Evolutionary conservation across 2,113 vertebrate species (phyloP).

Genomic region (zebrafish (Danio rerio)): DNA sequence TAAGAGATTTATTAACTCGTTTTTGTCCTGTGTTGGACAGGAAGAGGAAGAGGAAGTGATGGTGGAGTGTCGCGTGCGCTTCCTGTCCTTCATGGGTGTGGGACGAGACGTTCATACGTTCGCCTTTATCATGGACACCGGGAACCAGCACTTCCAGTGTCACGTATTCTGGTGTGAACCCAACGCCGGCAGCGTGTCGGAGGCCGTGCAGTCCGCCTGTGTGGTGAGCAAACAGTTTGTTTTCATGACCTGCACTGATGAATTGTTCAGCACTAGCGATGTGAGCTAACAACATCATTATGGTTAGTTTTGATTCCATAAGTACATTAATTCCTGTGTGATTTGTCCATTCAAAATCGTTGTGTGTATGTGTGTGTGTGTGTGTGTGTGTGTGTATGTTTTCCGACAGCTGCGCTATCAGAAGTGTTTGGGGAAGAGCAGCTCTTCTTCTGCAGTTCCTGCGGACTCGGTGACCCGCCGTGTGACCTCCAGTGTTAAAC

Average conservation of each 20-base stretch:
- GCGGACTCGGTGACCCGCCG: slow-evolving; percentile 91
- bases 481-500: slow-evolving; percentile 94
- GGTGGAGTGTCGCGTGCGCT: slow-evolving; percentile 95
- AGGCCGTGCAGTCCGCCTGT: slow-evolving; percentile 96
- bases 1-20: neutral
- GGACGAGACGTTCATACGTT: slow-evolving; percentile 93
- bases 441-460: slow-evolving; percentile 83
- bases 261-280: too few species aligned
- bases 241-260: too few species aligned
- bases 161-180: slow-evolving; percentile 98
- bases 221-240: too few species aligned
- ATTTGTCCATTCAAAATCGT: too few species aligned
- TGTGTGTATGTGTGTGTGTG: too few species aligned
- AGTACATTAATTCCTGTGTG: too few species aligned
- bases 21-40: slow-evolving; percentile 46
- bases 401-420: slow-evolving; percentile 90
- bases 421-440: slow-evolving; percentile 93
- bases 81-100: slow-evolving; percentile 98
- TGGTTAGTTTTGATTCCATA: too few species aligned
- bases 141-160: slow-evolving; percentile 95
- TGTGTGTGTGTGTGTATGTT: slow-evolving; percentile 10
- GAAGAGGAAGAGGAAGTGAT: slow-evolving; percentile 90
- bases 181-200: slow-evolving; percentile 91
- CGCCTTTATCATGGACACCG: slow-evolving; percentile 98
- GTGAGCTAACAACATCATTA: too few species aligned